phyloP scores from a whole-genome alignment of 2,888 invertebrate species.

The Rhagium mordax region DNA sequence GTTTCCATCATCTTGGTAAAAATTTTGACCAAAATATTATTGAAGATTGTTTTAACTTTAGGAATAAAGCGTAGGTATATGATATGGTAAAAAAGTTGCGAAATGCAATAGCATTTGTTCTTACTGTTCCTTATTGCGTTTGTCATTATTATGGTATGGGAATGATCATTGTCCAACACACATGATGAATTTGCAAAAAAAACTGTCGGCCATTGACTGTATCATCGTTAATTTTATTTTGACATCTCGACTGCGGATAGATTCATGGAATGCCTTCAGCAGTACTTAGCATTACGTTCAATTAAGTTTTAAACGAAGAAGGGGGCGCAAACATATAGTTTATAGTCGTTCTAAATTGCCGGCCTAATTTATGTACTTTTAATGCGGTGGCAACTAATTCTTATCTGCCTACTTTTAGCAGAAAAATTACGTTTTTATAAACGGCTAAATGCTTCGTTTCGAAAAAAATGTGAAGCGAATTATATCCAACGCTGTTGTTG shows the following conservation, averaged over 20 bases:
- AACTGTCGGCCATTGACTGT: no score
- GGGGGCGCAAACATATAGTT: constrained; percentile 19
- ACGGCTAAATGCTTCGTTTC: not conserved
- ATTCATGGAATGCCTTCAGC: not conserved
- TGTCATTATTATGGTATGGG: no score
- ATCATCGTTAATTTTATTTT: not conserved
- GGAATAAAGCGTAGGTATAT: no score
- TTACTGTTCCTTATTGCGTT: no score
- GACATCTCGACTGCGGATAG: not conserved
- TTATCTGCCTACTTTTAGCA: not conserved
- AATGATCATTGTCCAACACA: no score
- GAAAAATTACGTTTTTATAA: not conserved
- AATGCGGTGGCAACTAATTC: constrained; percentile 4
- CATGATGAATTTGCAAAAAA: no score
- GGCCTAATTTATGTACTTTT: constrained; percentile 9
- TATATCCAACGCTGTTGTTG: not conserved
- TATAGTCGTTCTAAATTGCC: constrained; percentile 1
- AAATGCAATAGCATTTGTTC: no score
- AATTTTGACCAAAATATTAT: no score
- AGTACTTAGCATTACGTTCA: constrained; percentile 6
- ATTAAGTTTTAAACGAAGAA: constrained; percentile 28
- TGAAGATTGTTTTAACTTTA: no score
- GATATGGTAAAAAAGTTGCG: no score
- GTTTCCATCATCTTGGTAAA: no score
- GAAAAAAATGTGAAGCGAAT: not conserved